A percentile compares a stretch with the other conserved stretches of the same genome.
phyloP scores from a whole-genome alignment of 2,888 invertebrate species.

The Stratiomys singularior region DNA sequence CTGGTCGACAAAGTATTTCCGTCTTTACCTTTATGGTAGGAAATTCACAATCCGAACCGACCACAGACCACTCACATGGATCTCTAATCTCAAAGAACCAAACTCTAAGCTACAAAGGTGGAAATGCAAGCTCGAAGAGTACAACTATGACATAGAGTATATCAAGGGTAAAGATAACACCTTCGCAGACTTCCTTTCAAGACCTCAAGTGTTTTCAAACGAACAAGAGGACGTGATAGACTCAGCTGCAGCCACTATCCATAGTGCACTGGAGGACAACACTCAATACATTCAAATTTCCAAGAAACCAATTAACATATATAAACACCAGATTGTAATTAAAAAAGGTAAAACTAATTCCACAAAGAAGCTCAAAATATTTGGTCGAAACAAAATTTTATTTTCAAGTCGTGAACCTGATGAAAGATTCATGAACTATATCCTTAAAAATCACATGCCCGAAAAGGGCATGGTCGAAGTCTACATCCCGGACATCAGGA shows the following conservation, averaged over 20 bases:
- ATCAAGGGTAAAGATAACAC: slow-evolving; percentile 16
- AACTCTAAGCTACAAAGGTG: slow-evolving; percentile 21
- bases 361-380: neutral
- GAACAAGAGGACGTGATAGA: neutral
- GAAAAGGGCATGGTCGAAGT: too few relatives aligned
- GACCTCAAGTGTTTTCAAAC: neutral
- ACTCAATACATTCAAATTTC: slow-evolving; percentile 17
- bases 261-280: slow-evolving; percentile 13
- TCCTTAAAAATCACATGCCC: too few relatives aligned
- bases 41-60: slow-evolving; percentile 49
- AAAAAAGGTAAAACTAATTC: neutral
- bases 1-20: slow-evolving; percentile 51
- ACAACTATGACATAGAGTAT: slow-evolving; percentile 11
- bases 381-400: neutral
- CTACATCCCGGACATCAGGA: too few relatives aligned
- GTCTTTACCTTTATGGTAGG: slow-evolving; percentile 48
- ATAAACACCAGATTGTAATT: slow-evolving; percentile 8
- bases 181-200: slow-evolving; percentile 23
- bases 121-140: neutral
- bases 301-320: slow-evolving; percentile 12
- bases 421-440: neutral
- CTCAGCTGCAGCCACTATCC: neutral
- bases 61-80: slow-evolving; percentile 37
- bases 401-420: neutral
- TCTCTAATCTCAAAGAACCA: neutral